These are phyloP conservation scores for Muschampia plurimacula DNA, from an alignment of 2,888 invertebrate genomes.

Conservation along the genomic window DNA sequence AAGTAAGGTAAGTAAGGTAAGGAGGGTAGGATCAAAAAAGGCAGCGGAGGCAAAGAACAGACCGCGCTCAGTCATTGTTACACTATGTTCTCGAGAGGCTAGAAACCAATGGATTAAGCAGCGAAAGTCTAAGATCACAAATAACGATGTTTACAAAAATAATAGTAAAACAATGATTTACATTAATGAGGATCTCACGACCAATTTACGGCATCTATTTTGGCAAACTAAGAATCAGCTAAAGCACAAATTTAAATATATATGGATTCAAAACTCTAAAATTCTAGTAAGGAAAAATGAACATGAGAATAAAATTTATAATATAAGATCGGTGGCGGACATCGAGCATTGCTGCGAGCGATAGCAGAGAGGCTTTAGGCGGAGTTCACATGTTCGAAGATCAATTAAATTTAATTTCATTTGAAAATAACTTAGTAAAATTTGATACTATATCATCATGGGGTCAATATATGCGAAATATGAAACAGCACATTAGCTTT, in stretches of 20 bases:
- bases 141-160: too few species aligned
- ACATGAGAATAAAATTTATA: constrained; percentile 9
- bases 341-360: constrained; percentile 8
- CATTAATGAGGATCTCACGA: constrained; percentile 15
- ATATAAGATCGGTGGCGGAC: constrained; percentile 18
- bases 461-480: neutral
- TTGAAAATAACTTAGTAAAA: neutral
- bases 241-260: constrained; percentile 2
- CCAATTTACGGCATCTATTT: neutral
- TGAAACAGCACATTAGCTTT: neutral
- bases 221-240: constrained; percentile 12
- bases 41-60: constrained; percentile 4
- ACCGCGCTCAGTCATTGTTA: constrained; percentile 17
- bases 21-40: constrained; percentile 38
- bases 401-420: too few species aligned
- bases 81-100: constrained; percentile 2
- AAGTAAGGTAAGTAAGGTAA: too few species aligned
- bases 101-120: constrained; percentile 19
- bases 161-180: neutral
- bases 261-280: constrained; percentile 20
- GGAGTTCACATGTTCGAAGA: neutral
- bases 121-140: neutral
- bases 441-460: neutral
- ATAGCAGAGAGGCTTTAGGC: constrained; percentile 10
- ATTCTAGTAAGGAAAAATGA: constrained; percentile 16